Evolutionary conservation across 64 coral and sea anemone genomes (phyloP), one percentile per base, ranked within the genome.

Genomic region (Dendrophyllia cribrosa): DNA sequence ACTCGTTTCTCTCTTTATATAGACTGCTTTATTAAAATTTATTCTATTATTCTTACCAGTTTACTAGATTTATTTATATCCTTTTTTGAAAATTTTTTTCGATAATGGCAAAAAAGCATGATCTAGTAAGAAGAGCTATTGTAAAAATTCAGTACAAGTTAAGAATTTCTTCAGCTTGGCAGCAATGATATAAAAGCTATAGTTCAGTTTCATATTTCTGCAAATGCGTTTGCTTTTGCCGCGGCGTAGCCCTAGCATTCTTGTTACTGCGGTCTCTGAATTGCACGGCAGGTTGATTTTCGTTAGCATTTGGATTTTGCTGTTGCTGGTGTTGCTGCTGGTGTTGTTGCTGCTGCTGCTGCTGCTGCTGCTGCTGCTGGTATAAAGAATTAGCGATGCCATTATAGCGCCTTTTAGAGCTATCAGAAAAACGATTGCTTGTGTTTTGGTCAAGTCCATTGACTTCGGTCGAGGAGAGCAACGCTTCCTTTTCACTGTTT

Each of bases 101-200:
- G 5, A 22, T 49, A 67, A 84, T n/a, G 19, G n/a, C 80, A 84
- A 61, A 63, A 84, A 84, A 65, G 59, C 11, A n/a, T n/a, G 10
- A 14, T 68, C 12, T 84, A 23, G 16, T 43, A 64, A 47, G 59
- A 17, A 20, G 62, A 84, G 62, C 11, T 45, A 60, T 61, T 44
- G 80, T 84, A 65, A 84, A 84, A 67, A 84, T 52, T 77, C 51
- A 55, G n/a, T 52, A 22, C 49, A 67, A 10, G 20, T 84, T 14
- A 13, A 44, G 61, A 67, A 47, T 67, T 61, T 84, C n/a, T 51
- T 84, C 44, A 50, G 62, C 60, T 68, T 16, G 46, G 60, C 43
- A 84, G 80, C 80, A 65, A 47, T 84, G 62, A 66, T 84, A 84
- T 84, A 84, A 84, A 84, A 84, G 80, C 80, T 84, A 84, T 68